Evolutionary conservation across 2,113 vertebrate species (phyloP).

Genomic region (Pachyramphus minor): DNA sequence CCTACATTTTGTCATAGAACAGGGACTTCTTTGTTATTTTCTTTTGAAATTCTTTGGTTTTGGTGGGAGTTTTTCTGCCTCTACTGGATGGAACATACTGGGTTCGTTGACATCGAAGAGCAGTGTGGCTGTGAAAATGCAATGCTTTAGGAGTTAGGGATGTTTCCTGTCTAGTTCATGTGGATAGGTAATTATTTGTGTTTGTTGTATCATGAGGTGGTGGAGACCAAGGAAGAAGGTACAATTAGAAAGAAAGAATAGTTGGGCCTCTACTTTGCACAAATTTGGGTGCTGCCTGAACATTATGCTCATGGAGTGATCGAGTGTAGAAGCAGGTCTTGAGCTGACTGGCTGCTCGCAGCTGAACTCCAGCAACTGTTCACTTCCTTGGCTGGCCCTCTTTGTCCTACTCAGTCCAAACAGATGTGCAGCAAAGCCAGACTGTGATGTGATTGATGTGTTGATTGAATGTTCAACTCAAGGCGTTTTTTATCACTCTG

Average conservation of each 20-base stretch:
- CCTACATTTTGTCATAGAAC: background rate
- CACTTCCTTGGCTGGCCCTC: background rate
- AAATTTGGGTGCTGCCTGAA: background rate
- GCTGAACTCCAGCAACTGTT: background rate
- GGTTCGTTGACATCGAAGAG: background rate
- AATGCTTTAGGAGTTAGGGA: background rate
- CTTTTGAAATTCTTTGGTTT: background rate
- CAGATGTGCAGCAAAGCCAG: background rate
- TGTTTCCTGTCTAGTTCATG: background rate
- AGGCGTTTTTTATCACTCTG: background rate
- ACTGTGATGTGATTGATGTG: background rate
- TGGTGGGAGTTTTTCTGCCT: background rate
- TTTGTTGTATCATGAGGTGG: background rate
- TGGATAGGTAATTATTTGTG: background rate
- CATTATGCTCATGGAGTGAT: background rate
- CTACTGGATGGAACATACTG: background rate
- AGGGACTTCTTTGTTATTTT: background rate
- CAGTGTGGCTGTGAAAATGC: background rate
- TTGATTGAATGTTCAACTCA: accelerated
- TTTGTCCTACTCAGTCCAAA: background rate
- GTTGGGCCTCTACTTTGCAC: background rate
- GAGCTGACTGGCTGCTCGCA: background rate
- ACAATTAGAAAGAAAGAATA: background rate
- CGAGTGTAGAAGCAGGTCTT: background rate
- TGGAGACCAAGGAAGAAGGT: background rate